These are phyloP conservation scores for Brachyalestes nurse DNA, from an alignment of 2,797 vertebrate species.

Conservation along the genomic window DNA sequence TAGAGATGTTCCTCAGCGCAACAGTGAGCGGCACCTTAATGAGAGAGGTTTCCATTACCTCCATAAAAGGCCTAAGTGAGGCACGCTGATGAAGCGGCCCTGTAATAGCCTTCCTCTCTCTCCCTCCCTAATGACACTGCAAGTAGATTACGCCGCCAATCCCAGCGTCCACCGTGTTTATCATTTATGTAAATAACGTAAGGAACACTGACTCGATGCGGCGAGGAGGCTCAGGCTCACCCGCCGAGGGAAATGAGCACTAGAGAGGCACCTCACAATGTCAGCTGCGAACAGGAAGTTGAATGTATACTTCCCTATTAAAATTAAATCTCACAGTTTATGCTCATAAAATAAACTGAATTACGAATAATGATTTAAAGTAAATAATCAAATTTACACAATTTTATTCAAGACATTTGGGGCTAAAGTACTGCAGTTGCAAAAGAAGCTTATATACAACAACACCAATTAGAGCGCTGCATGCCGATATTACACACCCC, in stretches of 20 bases:
- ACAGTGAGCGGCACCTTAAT: constrained; percentile 62
- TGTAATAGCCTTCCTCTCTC: constrained; percentile 62
- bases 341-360: neutral
- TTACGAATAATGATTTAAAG: neutral
- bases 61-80: constrained; percentile 72
- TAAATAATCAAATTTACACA: neutral
- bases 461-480: neutral
- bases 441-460: neutral
- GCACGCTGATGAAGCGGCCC: constrained; percentile 63
- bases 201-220: constrained; percentile 51
- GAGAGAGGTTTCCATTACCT: constrained; percentile 67
- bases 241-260: neutral
- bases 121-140: constrained; percentile 66
- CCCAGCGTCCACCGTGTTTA: constrained; percentile 59
- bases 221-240: constrained; percentile 15
- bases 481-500: neutral
- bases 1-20: constrained; percentile 56
- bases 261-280: neutral
- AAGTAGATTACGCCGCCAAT: constrained; percentile 66
- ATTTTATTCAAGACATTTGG: neutral
- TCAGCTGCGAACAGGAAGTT: neutral
- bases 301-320: constrained; percentile 13
- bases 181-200: constrained; percentile 71
- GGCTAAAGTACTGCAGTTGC: too few species aligned
- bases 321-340: constrained; percentile 25